Conservation (phyloP, 2,888 invertebrate genomes). For the Eristalis arbustorum region DNA sequence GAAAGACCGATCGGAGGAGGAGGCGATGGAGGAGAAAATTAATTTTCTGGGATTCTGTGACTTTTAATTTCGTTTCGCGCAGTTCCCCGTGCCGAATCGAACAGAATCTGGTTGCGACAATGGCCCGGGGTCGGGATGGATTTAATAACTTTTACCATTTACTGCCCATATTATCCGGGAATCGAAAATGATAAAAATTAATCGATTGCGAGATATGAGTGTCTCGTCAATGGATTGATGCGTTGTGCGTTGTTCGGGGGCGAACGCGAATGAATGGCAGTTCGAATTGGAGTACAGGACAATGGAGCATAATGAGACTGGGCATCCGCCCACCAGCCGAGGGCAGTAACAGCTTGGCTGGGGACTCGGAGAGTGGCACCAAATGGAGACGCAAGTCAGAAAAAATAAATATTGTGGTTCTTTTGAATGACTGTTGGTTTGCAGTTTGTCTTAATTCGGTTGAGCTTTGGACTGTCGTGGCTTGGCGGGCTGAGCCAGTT, state of each 20-base stretch:
- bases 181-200: slow-evolving; percentile 63
- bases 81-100: slow-evolving; percentile 34
- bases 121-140: slow-evolving; percentile 34
- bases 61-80: slow-evolving; percentile 66
- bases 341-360: not conserved
- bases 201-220: slow-evolving; percentile 65
- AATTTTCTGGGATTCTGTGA: slow-evolving; percentile 63
- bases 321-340: not conserved
- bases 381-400: too few relatives aligned
- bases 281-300: slow-evolving; percentile 23
- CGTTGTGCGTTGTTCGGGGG: not conserved
- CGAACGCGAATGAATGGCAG: not conserved
- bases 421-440: too few relatives aligned
- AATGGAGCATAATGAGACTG: not conserved
- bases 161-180: slow-evolving; percentile 35
- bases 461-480: too few relatives aligned
- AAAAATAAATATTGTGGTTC: too few relatives aligned
- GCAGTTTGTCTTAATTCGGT: too few relatives aligned
- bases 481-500: too few relatives aligned
- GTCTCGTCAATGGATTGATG: slow-evolving; percentile 29
- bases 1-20: not conserved
- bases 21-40: slow-evolving; percentile 21
- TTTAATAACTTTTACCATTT: slow-evolving; percentile 52
- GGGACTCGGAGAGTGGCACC: too few relatives aligned
- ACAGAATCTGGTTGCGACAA: slow-evolving; percentile 47